Evolutionary conservation across 1,140 invertebrate genomes (phyloP).

Genomic region (Drosophila hydei): DNA sequence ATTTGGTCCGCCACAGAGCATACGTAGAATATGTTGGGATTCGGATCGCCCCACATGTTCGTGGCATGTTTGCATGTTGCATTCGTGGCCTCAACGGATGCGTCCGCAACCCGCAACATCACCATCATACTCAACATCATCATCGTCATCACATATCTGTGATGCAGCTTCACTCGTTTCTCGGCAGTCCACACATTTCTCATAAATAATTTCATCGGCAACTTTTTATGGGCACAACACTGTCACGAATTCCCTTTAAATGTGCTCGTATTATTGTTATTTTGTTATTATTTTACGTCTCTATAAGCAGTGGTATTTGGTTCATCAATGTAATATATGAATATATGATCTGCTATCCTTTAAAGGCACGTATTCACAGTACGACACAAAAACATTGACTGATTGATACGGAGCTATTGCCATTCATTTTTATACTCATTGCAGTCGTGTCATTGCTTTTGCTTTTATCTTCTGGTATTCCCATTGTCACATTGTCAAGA

Average conservation of each 20-base stretch:
- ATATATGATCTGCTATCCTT: constrained; percentile 26
- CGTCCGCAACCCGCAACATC: constrained; percentile 23
- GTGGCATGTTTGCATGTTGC: constrained; percentile 72
- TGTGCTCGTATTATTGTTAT: constrained; percentile 34
- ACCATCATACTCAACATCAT: constrained; percentile 17
- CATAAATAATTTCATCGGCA: constrained; percentile 80
- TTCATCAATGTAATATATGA: constrained; percentile 32
- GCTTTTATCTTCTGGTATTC: constrained; percentile 52
- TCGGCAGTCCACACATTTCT: constrained; percentile 61
- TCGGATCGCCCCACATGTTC: constrained; percentile 80
- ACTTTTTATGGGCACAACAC: constrained; percentile 35
- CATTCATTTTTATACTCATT: constrained; percentile 72
- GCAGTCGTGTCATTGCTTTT: constrained; percentile 10
- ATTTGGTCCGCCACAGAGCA: constrained; percentile 59
- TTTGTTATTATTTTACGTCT: constrained; percentile 41
- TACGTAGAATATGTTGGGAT: constrained; percentile 81
- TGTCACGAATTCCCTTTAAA: constrained; percentile 27
- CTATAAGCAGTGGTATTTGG: constrained; percentile 36
- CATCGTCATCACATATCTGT: constrained; percentile 20
- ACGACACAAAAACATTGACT: constrained; percentile 66
- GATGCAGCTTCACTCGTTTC: not conserved
- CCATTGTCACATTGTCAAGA: constrained; percentile 43
- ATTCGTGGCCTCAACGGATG: constrained; percentile 54
- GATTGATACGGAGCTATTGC: constrained; percentile 66
- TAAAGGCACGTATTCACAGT: constrained; percentile 8